Evolutionary conservation across 2,113 vertebrate genomes (phyloP).

Genomic region (Cryptotis parvus): DNA sequence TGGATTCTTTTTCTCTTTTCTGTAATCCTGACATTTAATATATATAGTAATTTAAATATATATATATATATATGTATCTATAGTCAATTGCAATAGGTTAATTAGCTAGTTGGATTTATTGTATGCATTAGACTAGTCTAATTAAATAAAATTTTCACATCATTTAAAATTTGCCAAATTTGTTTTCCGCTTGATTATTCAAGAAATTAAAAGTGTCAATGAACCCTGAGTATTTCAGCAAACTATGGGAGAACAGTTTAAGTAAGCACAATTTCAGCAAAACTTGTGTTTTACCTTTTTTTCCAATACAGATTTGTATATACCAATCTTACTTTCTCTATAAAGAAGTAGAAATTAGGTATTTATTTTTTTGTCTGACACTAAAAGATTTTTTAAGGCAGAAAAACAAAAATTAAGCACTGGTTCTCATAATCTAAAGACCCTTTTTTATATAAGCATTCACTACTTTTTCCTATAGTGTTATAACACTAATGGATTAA

Average conservation of each 20-base stretch:
- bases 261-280: slow-evolving; percentile 16
- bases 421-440: not conserved
- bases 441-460: not conserved
- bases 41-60: not conserved
- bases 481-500: slow-evolving; percentile 36
- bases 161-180: slow-evolving; percentile 48
- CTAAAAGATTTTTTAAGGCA: slow-evolving; percentile 26
- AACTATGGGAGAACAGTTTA: not conserved
- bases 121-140: not conserved
- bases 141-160: not conserved
- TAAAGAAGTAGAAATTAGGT: not conserved
- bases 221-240: not conserved
- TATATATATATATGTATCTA: not conserved
- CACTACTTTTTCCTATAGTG: too few relatives aligned
- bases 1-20: not conserved
- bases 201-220: slow-evolving; percentile 54
- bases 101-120: slow-evolving; percentile 15
- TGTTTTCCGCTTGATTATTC: slow-evolving; percentile 24
- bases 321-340: not conserved
- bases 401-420: slow-evolving; percentile 9
- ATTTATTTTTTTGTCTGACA: not conserved
- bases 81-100: slow-evolving; percentile 12
- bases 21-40: not conserved
- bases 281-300: slow-evolving; percentile 46
- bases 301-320: not conserved